phyloP scores from a whole-genome alignment of 2,797 vertebrate genomes.

The Peromyscus eremicus region DNA sequence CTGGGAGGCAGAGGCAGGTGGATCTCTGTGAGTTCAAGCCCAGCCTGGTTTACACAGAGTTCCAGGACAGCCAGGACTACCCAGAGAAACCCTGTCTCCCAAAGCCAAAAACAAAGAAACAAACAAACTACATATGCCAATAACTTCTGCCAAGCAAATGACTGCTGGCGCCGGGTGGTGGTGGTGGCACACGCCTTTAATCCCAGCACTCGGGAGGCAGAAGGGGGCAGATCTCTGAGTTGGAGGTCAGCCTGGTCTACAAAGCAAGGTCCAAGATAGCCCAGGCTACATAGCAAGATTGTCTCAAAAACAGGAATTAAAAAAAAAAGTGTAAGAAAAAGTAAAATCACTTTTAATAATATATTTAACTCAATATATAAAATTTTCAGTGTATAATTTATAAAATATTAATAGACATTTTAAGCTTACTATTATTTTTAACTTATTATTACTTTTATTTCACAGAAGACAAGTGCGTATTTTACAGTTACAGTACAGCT shows the following conservation, averaged over 20 bases:
- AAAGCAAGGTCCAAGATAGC: neutral
- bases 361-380: neutral
- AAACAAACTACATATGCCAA: neutral
- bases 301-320: neutral
- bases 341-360: slow-evolving; percentile 27
- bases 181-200: neutral
- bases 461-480: neutral
- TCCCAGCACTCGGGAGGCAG: neutral
- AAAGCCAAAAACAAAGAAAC: neutral
- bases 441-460: slow-evolving; percentile 67
- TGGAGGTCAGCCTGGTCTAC: neutral
- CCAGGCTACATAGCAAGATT: neutral
- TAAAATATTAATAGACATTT: neutral
- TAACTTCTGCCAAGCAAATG: neutral
- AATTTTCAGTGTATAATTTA: slow-evolving; percentile 15
- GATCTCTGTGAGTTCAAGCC: neutral
- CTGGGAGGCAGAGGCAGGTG: neutral
- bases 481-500: neutral
- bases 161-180: too few relatives aligned
- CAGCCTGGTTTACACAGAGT: neutral
- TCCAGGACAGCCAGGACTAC: neutral
- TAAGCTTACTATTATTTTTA: neutral
- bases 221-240: neutral
- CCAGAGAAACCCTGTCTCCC: neutral
- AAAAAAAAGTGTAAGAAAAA: neutral